Base-by-base conservation (phyloP, 2,797 vertebrate species). In the Eupleurogrammus muticus region DNA sequence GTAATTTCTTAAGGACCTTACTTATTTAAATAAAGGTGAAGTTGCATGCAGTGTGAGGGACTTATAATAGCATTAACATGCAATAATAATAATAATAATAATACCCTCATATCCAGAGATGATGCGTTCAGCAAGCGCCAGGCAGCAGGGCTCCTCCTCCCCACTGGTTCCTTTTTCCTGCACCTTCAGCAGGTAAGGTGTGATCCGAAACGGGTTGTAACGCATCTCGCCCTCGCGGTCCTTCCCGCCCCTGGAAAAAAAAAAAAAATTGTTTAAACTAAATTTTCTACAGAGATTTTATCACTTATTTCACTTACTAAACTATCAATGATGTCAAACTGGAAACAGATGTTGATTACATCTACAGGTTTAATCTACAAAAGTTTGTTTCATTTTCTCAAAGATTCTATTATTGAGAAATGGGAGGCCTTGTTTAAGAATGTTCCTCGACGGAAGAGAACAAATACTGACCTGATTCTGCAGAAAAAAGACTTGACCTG, bases 401-500 rank as follows among this genome's bases (percentile, higher is more conserved):
- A 28, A 49, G 7, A 11, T 35, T 49, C 1, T 6, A 1, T 20
- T 19, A 56, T 24, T 54, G 28, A 20, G 3, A 20, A 50, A 61
- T 42, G 3, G 16, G 6, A 38, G 4, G 16, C 9, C 6, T 1
- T 36, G 5, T 32, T 8, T 2, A 5, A 2, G 2, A 44, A 34
- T 20, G 35, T 35, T 55, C 73, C 54, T 24, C 90, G 93, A 84
- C 56, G 78, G 19, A 68, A 28, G 13, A 23, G 0, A 9, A 13
- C 2, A 34, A 20, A 59, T 38, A 89, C 94, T 92, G 71, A 95
- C 96, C 95, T 94, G 84, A 98, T 96, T 87, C 97, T 94, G 92
- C 96, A 97, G 93, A 97, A 98, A 84, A 98, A 97, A 57, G 96
- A 95, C 76, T 97, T 98, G 84, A 95, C 95, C 32, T 94, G 96